These are phyloP conservation scores for Myoxocephalus aenaeus DNA, from an alignment of 2,797 vertebrate genomes.

Conservation along the genomic window DNA sequence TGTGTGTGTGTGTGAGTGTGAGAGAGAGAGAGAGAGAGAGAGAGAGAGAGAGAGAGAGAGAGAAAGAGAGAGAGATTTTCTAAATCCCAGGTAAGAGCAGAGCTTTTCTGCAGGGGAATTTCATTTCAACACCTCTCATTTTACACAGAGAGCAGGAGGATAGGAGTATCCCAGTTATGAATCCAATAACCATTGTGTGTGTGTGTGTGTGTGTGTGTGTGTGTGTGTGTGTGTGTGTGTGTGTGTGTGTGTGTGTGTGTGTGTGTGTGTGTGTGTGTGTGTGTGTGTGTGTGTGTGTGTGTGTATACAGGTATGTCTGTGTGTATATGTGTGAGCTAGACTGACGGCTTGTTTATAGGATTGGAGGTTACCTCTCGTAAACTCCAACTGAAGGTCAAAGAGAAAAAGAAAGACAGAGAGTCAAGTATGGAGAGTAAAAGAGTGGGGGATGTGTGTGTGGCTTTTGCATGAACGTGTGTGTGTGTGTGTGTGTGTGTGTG, in stretches of 20 bases:
- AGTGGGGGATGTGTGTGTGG: neutral
- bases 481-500: constrained; percentile 8
- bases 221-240: constrained; percentile 31
- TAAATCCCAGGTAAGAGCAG: constrained; percentile 83
- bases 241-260: constrained; percentile 33
- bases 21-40: neutral
- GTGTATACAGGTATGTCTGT: constrained; percentile 17
- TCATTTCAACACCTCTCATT: constrained; percentile 83
- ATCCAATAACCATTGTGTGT: constrained; percentile 76
- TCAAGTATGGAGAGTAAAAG: constrained; percentile 14
- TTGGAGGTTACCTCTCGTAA: constrained; percentile 73
- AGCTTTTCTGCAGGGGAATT: constrained; percentile 82
- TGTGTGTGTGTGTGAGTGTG: constrained; percentile 19
- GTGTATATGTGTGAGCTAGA: constrained; percentile 12
- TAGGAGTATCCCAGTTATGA: constrained; percentile 79
- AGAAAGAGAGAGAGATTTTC: constrained; percentile 71
- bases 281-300: constrained; percentile 31
- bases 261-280: constrained; percentile 26
- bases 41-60: neutral
- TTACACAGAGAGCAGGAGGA: constrained; percentile 70
- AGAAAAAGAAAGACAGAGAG: constrained; percentile 45
- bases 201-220: constrained; percentile 27
- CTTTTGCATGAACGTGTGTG: constrained; percentile 20
- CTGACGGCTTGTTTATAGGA: constrained; percentile 69
- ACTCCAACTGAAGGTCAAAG: constrained; percentile 77